Conservation (phyloP, 2,888 invertebrate genomes). For the Brachyopa scutellaris region DNA sequence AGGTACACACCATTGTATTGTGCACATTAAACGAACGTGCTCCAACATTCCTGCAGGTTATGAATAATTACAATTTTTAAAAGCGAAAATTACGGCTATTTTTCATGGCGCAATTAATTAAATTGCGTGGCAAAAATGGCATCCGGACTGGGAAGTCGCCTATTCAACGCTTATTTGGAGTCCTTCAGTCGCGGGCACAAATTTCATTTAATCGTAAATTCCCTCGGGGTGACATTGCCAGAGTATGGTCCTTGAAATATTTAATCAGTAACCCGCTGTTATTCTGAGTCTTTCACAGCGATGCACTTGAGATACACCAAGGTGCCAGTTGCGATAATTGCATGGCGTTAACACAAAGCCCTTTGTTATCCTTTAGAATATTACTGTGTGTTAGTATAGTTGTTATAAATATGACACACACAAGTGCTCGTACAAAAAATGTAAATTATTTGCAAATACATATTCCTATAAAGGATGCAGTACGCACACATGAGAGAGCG, state of each 20-base stretch:
- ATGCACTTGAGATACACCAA: conserved; percentile 40
- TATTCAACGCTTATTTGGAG: conserved; percentile 62
- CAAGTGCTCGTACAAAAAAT: neutral
- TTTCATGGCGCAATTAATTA: conserved; percentile 79
- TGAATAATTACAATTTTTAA: conserved; percentile 69
- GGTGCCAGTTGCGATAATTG: conserved; percentile 38
- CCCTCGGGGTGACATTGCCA: conserved; percentile 32
- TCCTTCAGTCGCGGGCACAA: conserved; percentile 30
- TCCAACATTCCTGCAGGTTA: conserved; percentile 41
- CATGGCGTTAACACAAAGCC: conserved; percentile 34
- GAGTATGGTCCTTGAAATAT: conserved; percentile 24
- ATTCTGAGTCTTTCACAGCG: neutral
- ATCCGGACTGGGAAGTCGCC: conserved; percentile 60
- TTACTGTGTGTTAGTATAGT: too few relatives aligned
- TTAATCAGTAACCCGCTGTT: conserved; percentile 25
- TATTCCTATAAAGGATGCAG: too few relatives aligned
- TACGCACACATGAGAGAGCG: too few relatives aligned
- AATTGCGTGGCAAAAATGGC: conserved; percentile 78
- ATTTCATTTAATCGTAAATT: conserved; percentile 35
- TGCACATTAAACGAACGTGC: conserved; percentile 56
- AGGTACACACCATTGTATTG: conserved; percentile 18
- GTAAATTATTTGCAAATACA: neutral
- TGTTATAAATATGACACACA: neutral
- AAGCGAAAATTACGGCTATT: conserved; percentile 65
- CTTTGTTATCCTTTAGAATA: conserved; percentile 24